Percentiles rank a stretch among this genome's conserved stretches.
Conservation (phyloP, 2,888 invertebrate species). For the Sicus ferrugineus region DNA sequence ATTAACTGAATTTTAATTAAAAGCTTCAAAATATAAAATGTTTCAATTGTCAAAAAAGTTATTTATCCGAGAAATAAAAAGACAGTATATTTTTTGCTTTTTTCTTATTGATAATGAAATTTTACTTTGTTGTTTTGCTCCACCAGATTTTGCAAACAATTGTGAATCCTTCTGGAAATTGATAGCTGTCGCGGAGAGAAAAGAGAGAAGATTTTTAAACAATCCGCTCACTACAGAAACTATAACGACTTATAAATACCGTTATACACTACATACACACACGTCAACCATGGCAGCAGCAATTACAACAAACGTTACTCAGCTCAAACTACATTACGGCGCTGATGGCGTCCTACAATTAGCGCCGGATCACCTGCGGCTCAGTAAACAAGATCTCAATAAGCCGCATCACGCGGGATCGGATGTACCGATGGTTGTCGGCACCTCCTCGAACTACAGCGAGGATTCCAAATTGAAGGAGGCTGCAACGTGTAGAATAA, state of each 20-base stretch:
- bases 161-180: not conserved
- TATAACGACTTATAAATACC: not conserved
- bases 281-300: not conserved
- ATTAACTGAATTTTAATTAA: too few relatives aligned
- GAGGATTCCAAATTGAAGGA: not conserved
- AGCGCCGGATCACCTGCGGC: conserved; percentile 53
- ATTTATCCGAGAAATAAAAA: not conserved
- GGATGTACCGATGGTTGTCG: not conserved
- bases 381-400: conserved; percentile 52
- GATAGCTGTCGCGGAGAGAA: not conserved
- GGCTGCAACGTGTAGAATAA: not conserved
- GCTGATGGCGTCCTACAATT: conserved; percentile 52
- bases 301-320: conserved; percentile 10
- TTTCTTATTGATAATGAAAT: not conserved
- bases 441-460: not conserved
- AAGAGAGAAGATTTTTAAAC: not conserved
- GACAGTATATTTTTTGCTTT: not conserved
- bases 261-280: not conserved
- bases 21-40: too few relatives aligned
- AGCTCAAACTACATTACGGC: conserved; percentile 36
- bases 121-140: not conserved
- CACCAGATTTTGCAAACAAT: not conserved
- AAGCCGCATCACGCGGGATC: conserved; percentile 40
- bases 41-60: too few relatives aligned
- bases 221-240: not conserved